Percentiles rank a stretch among this genome's conserved stretches.
Conservation (phyloP, 2,888 invertebrate genomes). For the Athalia circularis region DNA sequence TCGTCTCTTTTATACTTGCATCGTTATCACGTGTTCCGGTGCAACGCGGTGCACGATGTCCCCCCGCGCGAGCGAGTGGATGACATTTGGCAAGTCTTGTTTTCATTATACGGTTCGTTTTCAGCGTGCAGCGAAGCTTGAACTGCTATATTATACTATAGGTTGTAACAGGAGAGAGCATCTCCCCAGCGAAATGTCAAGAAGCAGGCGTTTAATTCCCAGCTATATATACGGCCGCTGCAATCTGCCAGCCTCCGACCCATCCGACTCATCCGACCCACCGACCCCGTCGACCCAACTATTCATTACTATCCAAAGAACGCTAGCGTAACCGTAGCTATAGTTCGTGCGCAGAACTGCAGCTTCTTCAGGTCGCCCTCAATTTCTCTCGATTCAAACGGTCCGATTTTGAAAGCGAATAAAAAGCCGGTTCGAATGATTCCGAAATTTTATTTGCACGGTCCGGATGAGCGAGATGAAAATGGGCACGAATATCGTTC, state of each 20-base stretch:
- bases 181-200: conserved; percentile 69
- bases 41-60: neutral
- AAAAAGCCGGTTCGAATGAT: neutral
- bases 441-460: too few species aligned
- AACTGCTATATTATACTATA: neutral
- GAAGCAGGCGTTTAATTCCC: conserved; percentile 68
- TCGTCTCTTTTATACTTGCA: neutral
- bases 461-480: too few species aligned
- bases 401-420: neutral
- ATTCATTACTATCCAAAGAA: conserved; percentile 59
- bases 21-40: neutral
- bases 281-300: conserved; percentile 58
- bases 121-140: conserved; percentile 12
- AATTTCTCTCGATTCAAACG: conserved; percentile 34
- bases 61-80: neutral
- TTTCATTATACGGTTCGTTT: conserved; percentile 29
- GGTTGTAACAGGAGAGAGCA: conserved; percentile 50
- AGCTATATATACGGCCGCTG: neutral
- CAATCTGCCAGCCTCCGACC: conserved; percentile 34
- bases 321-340: conserved; percentile 16
- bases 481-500: neutral
- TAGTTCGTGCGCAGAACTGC: neutral
- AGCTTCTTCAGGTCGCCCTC: conserved; percentile 29
- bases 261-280: conserved; percentile 32
- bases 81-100: conserved; percentile 37